A percentile compares a stretch with the other conserved stretches of the same genome.
Evolutionary conservation across 2,113 vertebrate genomes (phyloP).

Genomic region (Galbula dea): DNA sequence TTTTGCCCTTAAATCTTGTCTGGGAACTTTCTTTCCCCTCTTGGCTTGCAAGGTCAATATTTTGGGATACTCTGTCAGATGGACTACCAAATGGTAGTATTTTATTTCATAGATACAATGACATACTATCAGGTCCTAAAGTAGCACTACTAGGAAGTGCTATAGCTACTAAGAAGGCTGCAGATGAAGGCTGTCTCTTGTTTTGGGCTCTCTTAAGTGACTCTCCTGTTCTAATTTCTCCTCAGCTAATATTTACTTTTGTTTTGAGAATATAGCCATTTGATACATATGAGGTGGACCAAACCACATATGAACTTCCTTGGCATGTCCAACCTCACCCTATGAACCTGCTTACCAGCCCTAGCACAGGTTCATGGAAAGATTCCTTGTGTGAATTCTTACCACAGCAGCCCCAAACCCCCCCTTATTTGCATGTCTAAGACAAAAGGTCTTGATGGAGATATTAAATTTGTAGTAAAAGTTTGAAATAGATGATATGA

Average conservation of each 20-base stretch:
- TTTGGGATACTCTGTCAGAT: background rate
- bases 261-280: background rate
- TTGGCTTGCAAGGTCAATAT: background rate
- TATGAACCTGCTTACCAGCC: background rate
- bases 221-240: background rate
- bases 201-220: background rate
- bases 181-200: background rate
- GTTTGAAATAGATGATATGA: background rate
- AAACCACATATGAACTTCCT: background rate
- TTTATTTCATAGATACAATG: background rate
- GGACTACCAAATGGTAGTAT: background rate
- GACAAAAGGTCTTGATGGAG: background rate
- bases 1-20: background rate
- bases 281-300: background rate
- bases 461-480: background rate
- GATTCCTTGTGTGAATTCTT: background rate
- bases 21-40: background rate
- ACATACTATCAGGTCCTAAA: background rate
- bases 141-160: background rate
- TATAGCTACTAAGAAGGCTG: too few species aligned
- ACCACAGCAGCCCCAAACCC: rapidly evolving
- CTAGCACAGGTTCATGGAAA: background rate
- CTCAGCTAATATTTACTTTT: background rate
- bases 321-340: background rate
- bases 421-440: background rate